These are phyloP conservation scores for Argynnis bischoffii DNA, from an alignment of 2,888 invertebrate genomes.

Conservation along the genomic window DNA sequence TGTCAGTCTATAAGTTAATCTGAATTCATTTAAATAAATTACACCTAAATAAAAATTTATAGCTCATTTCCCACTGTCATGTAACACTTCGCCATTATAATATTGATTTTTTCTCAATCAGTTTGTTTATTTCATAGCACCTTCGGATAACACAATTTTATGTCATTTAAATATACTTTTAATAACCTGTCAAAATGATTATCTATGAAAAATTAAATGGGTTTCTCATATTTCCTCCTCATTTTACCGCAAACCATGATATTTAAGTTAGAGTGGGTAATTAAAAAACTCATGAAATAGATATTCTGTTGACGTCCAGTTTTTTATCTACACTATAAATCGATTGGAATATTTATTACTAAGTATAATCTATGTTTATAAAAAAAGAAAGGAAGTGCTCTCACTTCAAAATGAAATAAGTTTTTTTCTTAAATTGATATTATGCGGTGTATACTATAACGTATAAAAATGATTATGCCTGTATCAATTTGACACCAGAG, in stretches of 20 bases:
- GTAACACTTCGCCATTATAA: constrained; percentile 17
- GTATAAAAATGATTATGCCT: too few relatives aligned
- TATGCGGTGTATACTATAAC: too few relatives aligned
- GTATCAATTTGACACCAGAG: too few relatives aligned
- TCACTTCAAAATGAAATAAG: not conserved
- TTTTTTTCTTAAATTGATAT: too few relatives aligned
- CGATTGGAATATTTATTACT: not conserved
- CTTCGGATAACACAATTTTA: constrained; percentile 11
- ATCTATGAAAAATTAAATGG: constrained; percentile 25
- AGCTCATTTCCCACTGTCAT: constrained; percentile 19
- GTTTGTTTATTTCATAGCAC: constrained; percentile 1
- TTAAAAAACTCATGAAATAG: constrained; percentile 17
- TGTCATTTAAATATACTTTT: constrained; percentile 12
- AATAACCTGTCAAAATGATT: constrained; percentile 28
- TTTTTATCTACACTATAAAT: constrained; percentile 3
- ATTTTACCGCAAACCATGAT: constrained; percentile 7
- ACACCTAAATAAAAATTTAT: constrained; percentile 12
- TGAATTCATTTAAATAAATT: constrained; percentile 20
- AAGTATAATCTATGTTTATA: not conserved
- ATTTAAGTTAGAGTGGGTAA: constrained; percentile 2
- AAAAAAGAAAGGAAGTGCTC: constrained; percentile 4
- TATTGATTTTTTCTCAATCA: constrained; percentile 21
- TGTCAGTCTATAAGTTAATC: not conserved
- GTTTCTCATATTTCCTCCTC: constrained; percentile 16
- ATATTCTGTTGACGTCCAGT: constrained; percentile 3